Evolutionary conservation across 2,797 vertebrate genomes (phyloP), one percentile per base, ranked within the genome.

Genomic region (Spinus pinus): DNA sequence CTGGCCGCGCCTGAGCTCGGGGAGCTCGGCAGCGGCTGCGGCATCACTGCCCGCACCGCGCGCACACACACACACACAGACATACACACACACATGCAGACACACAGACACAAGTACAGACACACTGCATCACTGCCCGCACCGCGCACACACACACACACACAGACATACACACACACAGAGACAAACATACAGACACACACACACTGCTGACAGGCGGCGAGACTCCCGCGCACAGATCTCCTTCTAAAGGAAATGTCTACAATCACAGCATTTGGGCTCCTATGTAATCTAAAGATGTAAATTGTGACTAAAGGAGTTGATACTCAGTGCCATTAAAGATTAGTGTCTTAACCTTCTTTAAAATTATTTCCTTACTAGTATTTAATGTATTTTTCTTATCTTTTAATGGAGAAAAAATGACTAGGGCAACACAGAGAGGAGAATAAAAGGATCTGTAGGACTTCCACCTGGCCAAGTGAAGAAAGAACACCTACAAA

Each of bases 151-250:
- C 42, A 44, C 20, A 42, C 41, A 41, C 2, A 44, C 44, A 44
- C 10, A 44, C 20, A 44, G 42, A 42, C 42, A 42, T 35, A 35
- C 15, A 41, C 7, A 41, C 15, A 41, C 39, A 16, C 7, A 41
- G 17, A 41, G 6, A 41, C 41, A 41, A 4, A 41, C 16, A 41
- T 7, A 41, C 41, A 17, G 16, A 18, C 41, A 18, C 17, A 41
- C 41, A 41, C 2, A 10, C 12, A 2, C 27, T 24, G 53, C 35
- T 12, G 30, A 6, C 65, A 25, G 9, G 18, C 18, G 1, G 30
- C 7, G 0, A 12, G 6, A 3, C 11, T 4, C 3, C 54, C 7
- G 0, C 1, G 65, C 44, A 37, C 14, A 22, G 21, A 25, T 6
- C 19, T 23, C 6, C 6, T 54, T 35, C 39, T 6, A 46, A 28